Conservation (phyloP, 1,140 invertebrate species). For the Temnothorax nylanderi region DNA sequence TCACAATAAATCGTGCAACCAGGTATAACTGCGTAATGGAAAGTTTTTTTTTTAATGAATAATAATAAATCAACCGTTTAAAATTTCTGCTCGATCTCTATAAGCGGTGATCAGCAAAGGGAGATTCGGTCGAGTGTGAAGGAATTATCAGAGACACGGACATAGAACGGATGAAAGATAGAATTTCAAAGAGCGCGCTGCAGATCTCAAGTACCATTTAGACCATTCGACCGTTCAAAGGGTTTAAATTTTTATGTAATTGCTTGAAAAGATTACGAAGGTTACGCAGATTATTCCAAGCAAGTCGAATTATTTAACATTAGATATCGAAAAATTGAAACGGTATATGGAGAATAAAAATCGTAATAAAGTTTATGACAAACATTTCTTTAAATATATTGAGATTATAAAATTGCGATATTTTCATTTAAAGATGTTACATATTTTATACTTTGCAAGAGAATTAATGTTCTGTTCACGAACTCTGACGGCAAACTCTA, state of each 20-base stretch:
- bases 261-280: not conserved
- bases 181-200: not conserved
- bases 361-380: not conserved
- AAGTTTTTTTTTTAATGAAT: not conserved
- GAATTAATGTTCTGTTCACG: not conserved
- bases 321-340: slow-evolving; percentile 15
- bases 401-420: not conserved
- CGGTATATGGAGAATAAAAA: not conserved
- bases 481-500: not conserved
- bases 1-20: not conserved
- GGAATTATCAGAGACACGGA: not conserved
- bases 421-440: not conserved
- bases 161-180: not conserved
- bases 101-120: not conserved
- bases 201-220: not conserved
- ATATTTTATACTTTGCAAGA: not conserved
- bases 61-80: not conserved
- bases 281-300: not conserved
- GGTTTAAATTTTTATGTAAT: not conserved
- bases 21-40: not conserved
- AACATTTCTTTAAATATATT: not conserved
- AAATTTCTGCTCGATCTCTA: not conserved
- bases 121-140: not conserved
- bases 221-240: not conserved
- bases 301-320: slow-evolving; percentile 18